A percentile compares a stretch with the other conserved stretches of the same genome.
These are phyloP conservation scores for Aricia artaxerxes DNA, from an alignment of 2,888 invertebrate genomes.

Conservation along the genomic window DNA sequence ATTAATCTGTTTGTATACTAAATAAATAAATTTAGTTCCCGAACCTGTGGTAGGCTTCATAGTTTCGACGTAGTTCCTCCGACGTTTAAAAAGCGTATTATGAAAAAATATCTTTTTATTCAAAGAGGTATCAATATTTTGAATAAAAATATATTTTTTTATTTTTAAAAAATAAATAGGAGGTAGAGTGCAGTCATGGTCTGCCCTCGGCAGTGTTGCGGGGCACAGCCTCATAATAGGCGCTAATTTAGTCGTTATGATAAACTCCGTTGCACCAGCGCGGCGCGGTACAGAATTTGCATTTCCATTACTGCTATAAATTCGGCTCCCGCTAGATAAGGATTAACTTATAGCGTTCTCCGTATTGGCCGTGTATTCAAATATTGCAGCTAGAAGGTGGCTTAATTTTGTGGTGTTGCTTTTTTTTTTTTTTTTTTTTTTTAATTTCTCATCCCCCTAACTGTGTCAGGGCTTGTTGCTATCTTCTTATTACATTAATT, in stretches of 20 bases:
- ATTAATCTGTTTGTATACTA: no score
- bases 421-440: no score
- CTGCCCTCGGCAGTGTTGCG: constrained; percentile 59
- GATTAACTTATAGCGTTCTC: constrained; percentile 23
- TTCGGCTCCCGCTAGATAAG: constrained; percentile 45
- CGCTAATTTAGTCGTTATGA: constrained; percentile 65
- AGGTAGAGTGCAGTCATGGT: background rate
- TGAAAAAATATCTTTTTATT: no score
- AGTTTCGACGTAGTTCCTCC: no score
- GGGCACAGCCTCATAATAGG: constrained; percentile 49
- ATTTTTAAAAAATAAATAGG: background rate
- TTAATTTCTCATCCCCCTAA: no score
- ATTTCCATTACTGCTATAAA: constrained; percentile 52
- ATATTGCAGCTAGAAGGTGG: background rate
- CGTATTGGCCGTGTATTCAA: background rate
- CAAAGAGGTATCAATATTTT: no score
- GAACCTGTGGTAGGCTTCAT: no score
- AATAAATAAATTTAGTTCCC: no score
- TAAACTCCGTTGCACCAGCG: constrained; percentile 45
- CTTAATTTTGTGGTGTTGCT: background rate
- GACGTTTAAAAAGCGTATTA: no score
- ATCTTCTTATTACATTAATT: no score
- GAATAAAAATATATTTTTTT: no score
- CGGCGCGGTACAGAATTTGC: constrained; percentile 51
- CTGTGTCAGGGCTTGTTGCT: no score